Percentiles rank a stretch among this genome's conserved stretches.
Conservation (phyloP, 64 coral and sea anemone species). For the Montipora sp. region DNA sequence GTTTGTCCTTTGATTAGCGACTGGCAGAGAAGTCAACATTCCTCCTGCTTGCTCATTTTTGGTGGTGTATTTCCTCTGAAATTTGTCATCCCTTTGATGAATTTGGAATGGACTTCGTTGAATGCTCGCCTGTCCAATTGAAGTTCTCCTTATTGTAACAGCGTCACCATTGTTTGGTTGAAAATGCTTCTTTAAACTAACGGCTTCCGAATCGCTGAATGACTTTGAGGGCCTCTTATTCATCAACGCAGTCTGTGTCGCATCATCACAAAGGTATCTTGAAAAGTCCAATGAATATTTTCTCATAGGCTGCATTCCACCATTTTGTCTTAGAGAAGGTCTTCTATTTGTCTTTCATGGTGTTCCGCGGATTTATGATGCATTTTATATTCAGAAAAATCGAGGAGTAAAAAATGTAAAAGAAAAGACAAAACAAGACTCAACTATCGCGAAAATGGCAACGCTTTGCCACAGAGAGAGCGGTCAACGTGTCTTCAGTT, state of each 20-base stretch:
- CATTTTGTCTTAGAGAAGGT: background rate
- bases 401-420: background rate
- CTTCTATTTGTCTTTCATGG: background rate
- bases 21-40: background rate
- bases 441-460: background rate
- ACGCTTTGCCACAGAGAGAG: background rate
- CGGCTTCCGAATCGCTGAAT: conserved; percentile 20
- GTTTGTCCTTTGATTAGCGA: background rate
- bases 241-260: background rate
- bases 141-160: background rate
- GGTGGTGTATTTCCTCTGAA: conserved; percentile 6
- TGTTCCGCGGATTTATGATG: background rate
- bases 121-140: background rate
- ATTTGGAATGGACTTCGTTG: background rate
- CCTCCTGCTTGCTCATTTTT: background rate
- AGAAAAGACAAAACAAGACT: background rate
- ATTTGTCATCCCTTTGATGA: background rate
- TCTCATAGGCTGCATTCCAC: background rate
- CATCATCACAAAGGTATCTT: background rate
- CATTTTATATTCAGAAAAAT: background rate
- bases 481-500: too few species aligned
- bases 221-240: conserved; percentile 3
- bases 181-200: background rate
- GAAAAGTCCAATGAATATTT: conserved; percentile 32
- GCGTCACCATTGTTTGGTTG: background rate